These are phyloP conservation scores for Pedicia rivosa DNA, from an alignment of 2,888 invertebrate genomes.

Conservation along the genomic window DNA sequence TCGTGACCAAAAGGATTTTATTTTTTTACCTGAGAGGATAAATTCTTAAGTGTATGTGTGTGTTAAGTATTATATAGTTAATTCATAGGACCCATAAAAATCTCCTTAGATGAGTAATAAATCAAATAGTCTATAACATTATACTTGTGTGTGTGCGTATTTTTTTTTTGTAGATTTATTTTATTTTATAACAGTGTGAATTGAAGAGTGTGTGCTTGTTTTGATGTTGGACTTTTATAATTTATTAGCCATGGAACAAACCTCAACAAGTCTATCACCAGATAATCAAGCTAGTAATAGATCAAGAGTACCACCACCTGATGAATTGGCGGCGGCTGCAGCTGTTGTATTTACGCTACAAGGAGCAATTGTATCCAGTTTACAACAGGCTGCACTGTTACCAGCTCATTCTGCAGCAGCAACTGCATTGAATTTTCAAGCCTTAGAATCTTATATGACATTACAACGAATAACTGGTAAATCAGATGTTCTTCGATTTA, in stretches of 20 bases:
- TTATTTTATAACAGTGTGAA: too few species aligned
- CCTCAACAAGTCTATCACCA: background rate
- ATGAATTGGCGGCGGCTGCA: slow-evolving; percentile 40
- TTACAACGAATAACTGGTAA: slow-evolving; percentile 60
- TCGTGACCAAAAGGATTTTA: too few species aligned
- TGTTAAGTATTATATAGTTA: too few species aligned
- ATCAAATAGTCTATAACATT: too few species aligned
- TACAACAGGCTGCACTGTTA: slow-evolving; percentile 68
- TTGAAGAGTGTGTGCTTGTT: too few species aligned
- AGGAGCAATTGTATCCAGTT: slow-evolving; percentile 68
- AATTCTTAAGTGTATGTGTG: too few species aligned
- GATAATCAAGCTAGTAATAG: background rate
- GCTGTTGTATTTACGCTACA: slow-evolving; percentile 66
- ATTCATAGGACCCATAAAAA: too few species aligned
- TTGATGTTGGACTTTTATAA: background rate
- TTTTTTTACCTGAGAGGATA: too few species aligned
- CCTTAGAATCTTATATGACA: slow-evolving; percentile 71
- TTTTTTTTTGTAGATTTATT: too few species aligned
- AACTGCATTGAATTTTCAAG: slow-evolving; percentile 70
- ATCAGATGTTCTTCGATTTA: slow-evolving; percentile 46
- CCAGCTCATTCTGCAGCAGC: slow-evolving; percentile 73
- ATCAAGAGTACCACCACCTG: slow-evolving; percentile 23
- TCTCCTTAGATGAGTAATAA: too few species aligned
- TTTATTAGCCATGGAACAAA: background rate
- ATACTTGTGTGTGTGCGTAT: too few species aligned